A percentile compares a stretch with the other conserved stretches of the same genome.
These are phyloP conservation scores for Paracanthobrama guichenoti DNA, from an alignment of 2,113 vertebrate species.

Conservation along the genomic window DNA sequence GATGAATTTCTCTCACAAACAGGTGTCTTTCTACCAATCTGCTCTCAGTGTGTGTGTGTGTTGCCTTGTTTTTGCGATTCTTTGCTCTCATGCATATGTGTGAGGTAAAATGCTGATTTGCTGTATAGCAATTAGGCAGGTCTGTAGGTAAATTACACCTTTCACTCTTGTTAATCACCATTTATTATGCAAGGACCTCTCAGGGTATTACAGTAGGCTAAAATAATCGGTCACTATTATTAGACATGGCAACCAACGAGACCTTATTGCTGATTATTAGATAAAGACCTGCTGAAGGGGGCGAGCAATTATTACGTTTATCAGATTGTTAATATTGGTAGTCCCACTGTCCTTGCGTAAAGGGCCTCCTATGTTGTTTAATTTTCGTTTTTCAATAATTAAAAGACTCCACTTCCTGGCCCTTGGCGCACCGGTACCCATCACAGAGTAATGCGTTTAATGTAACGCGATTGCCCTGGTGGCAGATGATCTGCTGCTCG, in stretches of 20 bases:
- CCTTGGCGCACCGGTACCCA: conserved; percentile 30
- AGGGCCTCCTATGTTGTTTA: conserved; percentile 30
- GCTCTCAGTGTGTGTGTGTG: background rate
- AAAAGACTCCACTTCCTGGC: conserved; percentile 34
- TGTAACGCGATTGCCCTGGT: conserved; percentile 39
- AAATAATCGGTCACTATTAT: conserved; percentile 43
- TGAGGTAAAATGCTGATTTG: background rate
- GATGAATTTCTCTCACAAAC: background rate
- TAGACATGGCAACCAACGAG: conserved; percentile 46
- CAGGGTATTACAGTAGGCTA: conserved; percentile 48
- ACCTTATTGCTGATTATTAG: conserved; percentile 55
- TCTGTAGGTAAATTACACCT: conserved; percentile 40
- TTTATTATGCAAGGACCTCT: conserved; percentile 50
- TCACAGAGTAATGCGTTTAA: conserved; percentile 47
- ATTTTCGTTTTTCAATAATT: conserved; percentile 21
- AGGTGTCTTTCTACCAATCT: conserved; percentile 11
- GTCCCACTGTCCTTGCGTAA: background rate
- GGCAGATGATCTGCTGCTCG: conserved; percentile 26
- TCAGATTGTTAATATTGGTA: conserved; percentile 45
- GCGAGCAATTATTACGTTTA: conserved; percentile 43
- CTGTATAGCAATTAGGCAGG: background rate
- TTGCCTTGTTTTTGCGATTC: background rate
- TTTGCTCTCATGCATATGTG: background rate
- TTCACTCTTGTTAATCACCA: conserved; percentile 47
- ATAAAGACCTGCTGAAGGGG: conserved; percentile 47